Conservation (phyloP, 2,113 vertebrate genomes). For the Hylia prasina region DNA sequence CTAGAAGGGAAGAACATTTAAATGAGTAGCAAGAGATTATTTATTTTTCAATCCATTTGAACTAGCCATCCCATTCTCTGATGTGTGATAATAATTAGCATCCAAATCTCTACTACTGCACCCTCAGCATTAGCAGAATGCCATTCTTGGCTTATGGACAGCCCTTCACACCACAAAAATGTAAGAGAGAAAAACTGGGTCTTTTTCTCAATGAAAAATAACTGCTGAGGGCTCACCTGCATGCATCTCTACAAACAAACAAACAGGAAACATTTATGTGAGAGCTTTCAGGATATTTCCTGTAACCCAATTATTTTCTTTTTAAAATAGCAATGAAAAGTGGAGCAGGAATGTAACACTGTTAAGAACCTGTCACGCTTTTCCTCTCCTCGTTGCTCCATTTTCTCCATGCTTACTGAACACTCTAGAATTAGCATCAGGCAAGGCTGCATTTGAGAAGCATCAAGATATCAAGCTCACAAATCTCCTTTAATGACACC, state of each 20-base stretch:
- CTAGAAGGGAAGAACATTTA: background rate
- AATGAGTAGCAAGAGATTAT: background rate
- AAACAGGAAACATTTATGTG: background rate
- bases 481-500: background rate
- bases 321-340: slow-evolving; percentile 20
- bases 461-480: background rate
- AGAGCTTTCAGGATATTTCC: background rate
- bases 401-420: background rate
- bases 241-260: background rate
- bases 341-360: background rate
- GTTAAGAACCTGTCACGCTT: background rate
- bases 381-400: background rate
- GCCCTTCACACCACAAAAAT: background rate
- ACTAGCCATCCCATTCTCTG: background rate
- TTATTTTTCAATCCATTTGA: background rate
- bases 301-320: slow-evolving; percentile 7
- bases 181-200: background rate
- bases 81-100: background rate
- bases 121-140: background rate
- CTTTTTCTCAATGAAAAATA: background rate
- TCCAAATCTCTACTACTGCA: background rate
- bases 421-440: background rate
- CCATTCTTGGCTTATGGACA: background rate
- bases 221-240: background rate
- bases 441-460: background rate